Conservation (phyloP, 2,888 invertebrate species). For the Caenorhabditis sp. region DNA sequence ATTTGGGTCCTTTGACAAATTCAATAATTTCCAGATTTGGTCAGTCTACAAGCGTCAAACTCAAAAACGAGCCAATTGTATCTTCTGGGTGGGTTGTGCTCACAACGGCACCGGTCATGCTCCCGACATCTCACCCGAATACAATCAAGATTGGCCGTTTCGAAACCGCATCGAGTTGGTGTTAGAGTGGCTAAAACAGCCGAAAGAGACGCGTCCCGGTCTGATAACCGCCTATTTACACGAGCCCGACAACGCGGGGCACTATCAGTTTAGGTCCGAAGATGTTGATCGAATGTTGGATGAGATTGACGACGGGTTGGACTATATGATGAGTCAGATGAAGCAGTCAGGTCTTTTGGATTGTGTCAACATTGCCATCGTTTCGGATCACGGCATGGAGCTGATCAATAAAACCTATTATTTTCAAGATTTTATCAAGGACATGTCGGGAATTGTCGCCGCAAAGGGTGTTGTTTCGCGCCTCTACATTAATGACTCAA, state of each 20-base stretch:
- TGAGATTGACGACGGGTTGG: slow-evolving; percentile 54
- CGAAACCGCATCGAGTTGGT: slow-evolving; percentile 55
- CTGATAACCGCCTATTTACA: slow-evolving; percentile 66
- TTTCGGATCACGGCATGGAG: slow-evolving; percentile 67
- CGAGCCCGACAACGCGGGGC: slow-evolving; percentile 64
- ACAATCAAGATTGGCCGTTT: slow-evolving; percentile 57
- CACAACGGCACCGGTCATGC: slow-evolving; percentile 49
- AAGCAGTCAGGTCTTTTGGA: slow-evolving; percentile 54
- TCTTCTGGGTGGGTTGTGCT: slow-evolving; percentile 65
- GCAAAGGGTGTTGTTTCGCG: slow-evolving; percentile 60
- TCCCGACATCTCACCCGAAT: slow-evolving; percentile 56
- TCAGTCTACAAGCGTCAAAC: slow-evolving; percentile 52
- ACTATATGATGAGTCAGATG: slow-evolving; percentile 55
- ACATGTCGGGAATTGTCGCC: slow-evolving; percentile 44
- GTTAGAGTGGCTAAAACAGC: slow-evolving; percentile 51
- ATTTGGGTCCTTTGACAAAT: not conserved
- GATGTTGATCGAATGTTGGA: slow-evolving; percentile 33
- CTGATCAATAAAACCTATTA: slow-evolving; percentile 49
- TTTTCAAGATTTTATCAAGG: slow-evolving; percentile 43
- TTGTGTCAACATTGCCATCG: slow-evolving; percentile 61
- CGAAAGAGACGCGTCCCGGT: slow-evolving; percentile 50
- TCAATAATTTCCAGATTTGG: slow-evolving; percentile 58
- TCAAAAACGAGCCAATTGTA: slow-evolving; percentile 55
- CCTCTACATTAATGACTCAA: slow-evolving; percentile 53
- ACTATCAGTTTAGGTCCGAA: slow-evolving; percentile 39